Evolutionary conservation across 2,888 invertebrate species (phyloP), one percentile per base, ranked within the genome.

Genomic region (Apamea monoglypha): DNA sequence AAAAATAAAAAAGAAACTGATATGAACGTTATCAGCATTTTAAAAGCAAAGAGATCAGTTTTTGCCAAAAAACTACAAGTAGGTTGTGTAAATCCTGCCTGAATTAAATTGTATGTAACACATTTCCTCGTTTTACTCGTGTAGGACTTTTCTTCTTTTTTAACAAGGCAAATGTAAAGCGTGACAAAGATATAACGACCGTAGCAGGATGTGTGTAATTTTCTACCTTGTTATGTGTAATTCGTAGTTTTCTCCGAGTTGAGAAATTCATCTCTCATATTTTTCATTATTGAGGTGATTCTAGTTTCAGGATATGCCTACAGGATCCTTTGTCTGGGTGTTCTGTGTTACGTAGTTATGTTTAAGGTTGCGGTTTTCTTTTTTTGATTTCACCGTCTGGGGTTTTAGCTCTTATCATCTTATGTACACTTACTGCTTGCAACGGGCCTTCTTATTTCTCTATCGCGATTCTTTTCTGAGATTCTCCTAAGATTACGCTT

Each of bases 171-270:
- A 81, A 66, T 16, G 8, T 16, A 25, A 29, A 47, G 6, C 50
- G 21, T 25, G 25, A 56, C 29, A 56, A 21, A 64, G 47, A 18
- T 78, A 44, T 40, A 70, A 44, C n/a, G 14, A 18, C 18, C 25
- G 32, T n/a, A 36, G 29, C 44, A 29, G 61, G 53, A 59, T 32
- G 47, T 32, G 47, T 81, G 36, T 59, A 59, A 56, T 69, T 50
- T 44, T 69, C 16, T 40, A 47, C 40, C 32, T 82, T 61, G 53
- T 83, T 67, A 82, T 21, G 8, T 75, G 40, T 8, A 5, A 50
- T 72, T 82, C 32, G 21, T 40, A 72, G 40, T 80, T 84, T 68
- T n/a, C 61, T 40, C 56, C 25, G 18, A 59, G 50, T 36, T 50
- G 32, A 63, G 66, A 44, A 59, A 66, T 66, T 59, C 25, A 32